A percentile compares a stretch with the other conserved stretches of the same genome.
phyloP scores from a whole-genome alignment of 2,113 vertebrate species.

The Cryptomyrus ogoouensis region DNA sequence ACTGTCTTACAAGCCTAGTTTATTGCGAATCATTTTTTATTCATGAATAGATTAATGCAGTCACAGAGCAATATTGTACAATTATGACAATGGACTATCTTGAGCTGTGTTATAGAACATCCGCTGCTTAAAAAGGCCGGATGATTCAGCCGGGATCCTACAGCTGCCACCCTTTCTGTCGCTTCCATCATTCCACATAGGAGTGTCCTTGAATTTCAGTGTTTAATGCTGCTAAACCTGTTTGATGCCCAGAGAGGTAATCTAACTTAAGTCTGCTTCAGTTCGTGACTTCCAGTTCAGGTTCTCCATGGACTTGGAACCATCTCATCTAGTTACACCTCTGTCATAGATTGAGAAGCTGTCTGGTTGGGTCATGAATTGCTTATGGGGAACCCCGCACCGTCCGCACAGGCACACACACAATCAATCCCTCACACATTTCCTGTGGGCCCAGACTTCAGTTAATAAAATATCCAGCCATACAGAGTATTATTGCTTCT shows the following conservation, averaged over 20 bases:
- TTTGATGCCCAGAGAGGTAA: conserved; percentile 13
- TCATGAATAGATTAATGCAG: conserved; percentile 8
- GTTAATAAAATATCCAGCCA: conserved; percentile 16
- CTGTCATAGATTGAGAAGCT: not conserved
- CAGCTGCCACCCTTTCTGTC: not conserved
- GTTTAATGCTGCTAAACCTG: conserved; percentile 13
- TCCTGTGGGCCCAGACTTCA: not conserved
- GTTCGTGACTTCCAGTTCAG: not conserved
- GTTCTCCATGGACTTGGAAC: not conserved
- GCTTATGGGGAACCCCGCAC: not conserved
- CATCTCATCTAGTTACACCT: not conserved
- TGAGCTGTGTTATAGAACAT: not conserved
- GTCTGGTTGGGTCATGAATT: not conserved
- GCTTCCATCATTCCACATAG: conserved; percentile 1
- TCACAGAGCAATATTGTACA: not conserved
- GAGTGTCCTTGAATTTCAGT: conserved; percentile 5
- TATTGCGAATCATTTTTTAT: conserved; percentile 16
- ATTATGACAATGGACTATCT: conserved; percentile 11
- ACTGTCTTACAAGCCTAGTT: conserved; percentile 11
- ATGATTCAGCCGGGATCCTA: not conserved
- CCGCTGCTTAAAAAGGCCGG: not conserved
- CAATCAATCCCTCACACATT: not conserved
- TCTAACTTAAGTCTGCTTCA: not conserved
- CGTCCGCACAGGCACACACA: not conserved
- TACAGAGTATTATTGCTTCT: not conserved